These are phyloP conservation scores for Drosophila atripex DNA, from an alignment of 2,888 invertebrate genomes.

Conservation along the genomic window DNA sequence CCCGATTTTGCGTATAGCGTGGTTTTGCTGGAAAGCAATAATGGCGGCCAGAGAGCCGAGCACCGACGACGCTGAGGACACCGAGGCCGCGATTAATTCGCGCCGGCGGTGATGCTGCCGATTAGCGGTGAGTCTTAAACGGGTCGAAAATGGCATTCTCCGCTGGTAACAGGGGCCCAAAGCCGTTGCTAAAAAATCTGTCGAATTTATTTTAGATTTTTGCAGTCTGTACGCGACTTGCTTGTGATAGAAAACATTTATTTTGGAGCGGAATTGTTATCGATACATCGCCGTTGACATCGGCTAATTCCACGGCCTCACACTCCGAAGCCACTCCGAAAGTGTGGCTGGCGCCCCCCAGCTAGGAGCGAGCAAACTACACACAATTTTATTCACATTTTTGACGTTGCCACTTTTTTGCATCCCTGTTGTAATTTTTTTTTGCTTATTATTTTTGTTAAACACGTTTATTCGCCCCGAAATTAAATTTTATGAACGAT, in stretches of 20 bases:
- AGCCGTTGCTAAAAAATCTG: neutral
- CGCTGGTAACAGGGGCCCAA: neutral
- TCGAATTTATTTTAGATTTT: slow-evolving; percentile 2
- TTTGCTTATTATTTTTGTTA: too few species aligned
- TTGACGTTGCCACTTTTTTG: too few species aligned
- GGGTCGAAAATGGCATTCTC: neutral
- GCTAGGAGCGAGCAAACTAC: slow-evolving; percentile 47
- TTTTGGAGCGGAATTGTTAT: slow-evolving; percentile 5
- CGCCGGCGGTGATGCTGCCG: slow-evolving; percentile 28
- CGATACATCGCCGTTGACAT: slow-evolving; percentile 53
- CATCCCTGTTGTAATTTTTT: too few species aligned
- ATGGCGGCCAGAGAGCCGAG: slow-evolving; percentile 87
- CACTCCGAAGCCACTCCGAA: slow-evolving; percentile 61
- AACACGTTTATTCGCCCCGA: too few species aligned
- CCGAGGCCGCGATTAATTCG: slow-evolving; percentile 51
- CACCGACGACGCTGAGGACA: slow-evolving; percentile 67
- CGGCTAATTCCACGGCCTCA: slow-evolving; percentile 52
- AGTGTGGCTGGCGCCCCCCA: slow-evolving; percentile 50
- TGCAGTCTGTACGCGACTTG: neutral
- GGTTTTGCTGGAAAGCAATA: slow-evolving; percentile 87
- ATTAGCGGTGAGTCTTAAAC: neutral
- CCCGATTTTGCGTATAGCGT: slow-evolving; percentile 80
- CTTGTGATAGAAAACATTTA: slow-evolving; percentile 18
- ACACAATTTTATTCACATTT: slow-evolving; percentile 18
- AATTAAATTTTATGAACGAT: too few species aligned